These are phyloP conservation scores for Columba livia DNA, from an alignment of 2,113 vertebrate genomes.

Conservation along the genomic window DNA sequence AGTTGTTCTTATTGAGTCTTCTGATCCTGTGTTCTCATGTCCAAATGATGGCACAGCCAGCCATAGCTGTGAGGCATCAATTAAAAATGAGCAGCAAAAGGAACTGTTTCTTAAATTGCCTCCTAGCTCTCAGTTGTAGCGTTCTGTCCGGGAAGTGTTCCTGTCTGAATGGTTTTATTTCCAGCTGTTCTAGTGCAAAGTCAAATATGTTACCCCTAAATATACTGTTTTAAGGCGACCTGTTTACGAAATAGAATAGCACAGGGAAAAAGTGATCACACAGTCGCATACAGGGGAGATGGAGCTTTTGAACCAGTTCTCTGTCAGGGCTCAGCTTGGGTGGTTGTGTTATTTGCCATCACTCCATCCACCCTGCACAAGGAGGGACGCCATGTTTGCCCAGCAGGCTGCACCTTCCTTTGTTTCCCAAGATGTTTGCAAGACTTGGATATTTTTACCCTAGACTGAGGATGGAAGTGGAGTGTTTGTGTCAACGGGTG, in stretches of 20 bases:
- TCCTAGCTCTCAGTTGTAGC: neutral
- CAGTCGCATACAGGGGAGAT: neutral
- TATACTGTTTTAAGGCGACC: neutral
- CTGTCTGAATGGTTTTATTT: neutral
- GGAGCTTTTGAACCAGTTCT: neutral
- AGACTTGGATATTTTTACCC: neutral
- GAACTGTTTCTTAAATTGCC: neutral
- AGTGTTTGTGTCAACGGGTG: neutral
- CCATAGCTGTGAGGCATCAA: neutral
- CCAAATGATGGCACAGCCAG: neutral
- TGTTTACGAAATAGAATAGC: neutral
- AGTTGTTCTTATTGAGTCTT: neutral
- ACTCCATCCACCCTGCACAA: no score
- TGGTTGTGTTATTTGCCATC: neutral
- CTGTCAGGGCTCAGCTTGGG: neutral
- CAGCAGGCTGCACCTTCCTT: neutral
- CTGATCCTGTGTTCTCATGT: neutral
- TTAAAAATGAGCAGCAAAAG: neutral
- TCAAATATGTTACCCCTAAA: neutral
- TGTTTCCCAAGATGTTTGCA: neutral
- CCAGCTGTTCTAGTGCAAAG: neutral
- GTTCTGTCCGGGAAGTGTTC: neutral
- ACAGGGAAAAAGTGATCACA: neutral
- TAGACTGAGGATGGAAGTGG: neutral
- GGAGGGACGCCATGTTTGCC: neutral